These are phyloP conservation scores for Platerodrilus igneus DNA, from an alignment of 2,888 invertebrate species.

Conservation along the genomic window DNA sequence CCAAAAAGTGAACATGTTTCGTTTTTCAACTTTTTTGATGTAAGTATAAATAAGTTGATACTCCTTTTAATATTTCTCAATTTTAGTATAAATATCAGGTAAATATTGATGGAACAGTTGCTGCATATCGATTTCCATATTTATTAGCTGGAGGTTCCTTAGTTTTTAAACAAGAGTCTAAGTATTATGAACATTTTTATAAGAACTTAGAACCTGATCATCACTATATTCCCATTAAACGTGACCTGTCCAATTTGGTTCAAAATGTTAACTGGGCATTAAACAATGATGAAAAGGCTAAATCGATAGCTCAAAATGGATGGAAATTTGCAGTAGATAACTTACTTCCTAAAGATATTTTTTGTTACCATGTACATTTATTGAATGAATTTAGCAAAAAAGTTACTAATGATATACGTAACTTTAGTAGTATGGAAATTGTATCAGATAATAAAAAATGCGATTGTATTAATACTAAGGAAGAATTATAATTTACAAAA, in stretches of 20 bases:
- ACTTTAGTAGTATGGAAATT: slow-evolving; percentile 61
- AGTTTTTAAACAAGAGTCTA: slow-evolving; percentile 87
- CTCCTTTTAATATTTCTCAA: slow-evolving; percentile 1
- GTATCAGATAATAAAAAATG: slow-evolving; percentile 49
- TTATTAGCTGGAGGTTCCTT: slow-evolving; percentile 82
- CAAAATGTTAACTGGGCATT: slow-evolving; percentile 75
- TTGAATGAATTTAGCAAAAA: slow-evolving; percentile 74
- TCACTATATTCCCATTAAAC: slow-evolving; percentile 80
- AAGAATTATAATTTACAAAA: slow-evolving; percentile 48
- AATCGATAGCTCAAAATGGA: slow-evolving; percentile 62
- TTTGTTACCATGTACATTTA: slow-evolving; percentile 80
- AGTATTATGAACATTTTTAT: slow-evolving; percentile 95
- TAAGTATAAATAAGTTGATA: slow-evolving; percentile 56
- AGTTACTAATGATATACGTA: slow-evolving; percentile 53
- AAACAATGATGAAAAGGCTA: slow-evolving; percentile 63
- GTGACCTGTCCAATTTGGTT: slow-evolving; percentile 75
- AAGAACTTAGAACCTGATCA: slow-evolving; percentile 64
- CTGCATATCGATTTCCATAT: slow-evolving; percentile 91
- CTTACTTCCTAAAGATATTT: slow-evolving; percentile 76
- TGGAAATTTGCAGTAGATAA: slow-evolving; percentile 69
- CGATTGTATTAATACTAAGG: slow-evolving; percentile 35
- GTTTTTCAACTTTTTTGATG: slow-evolving; percentile 92
- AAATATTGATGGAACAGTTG: slow-evolving; percentile 93
- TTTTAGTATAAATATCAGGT: slow-evolving; percentile 92
- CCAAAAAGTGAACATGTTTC: slow-evolving; percentile 80